Conservation (phyloP, 2,797 vertebrate genomes). For the Hybognathus amarus region DNA sequence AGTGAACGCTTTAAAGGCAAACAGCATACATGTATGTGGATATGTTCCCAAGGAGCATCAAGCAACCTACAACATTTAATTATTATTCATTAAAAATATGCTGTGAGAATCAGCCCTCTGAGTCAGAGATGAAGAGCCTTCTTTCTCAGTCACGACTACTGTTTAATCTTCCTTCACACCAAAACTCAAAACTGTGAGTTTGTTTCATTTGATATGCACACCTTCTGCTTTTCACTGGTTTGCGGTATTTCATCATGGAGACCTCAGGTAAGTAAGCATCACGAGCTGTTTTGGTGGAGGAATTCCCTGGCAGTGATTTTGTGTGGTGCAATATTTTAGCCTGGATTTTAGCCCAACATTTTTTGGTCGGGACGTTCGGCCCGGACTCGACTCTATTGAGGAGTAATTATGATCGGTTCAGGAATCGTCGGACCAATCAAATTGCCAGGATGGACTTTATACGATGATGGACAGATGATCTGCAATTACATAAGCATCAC, state of each 20-base stretch:
- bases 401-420: too few relatives aligned
- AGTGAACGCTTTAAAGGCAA: constrained; percentile 1
- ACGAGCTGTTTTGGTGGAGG: not conserved
- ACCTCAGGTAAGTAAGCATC: not conserved
- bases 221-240: not conserved
- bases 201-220: not conserved
- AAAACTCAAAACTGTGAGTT: not conserved
- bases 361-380: too few relatives aligned
- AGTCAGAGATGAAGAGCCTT: constrained; percentile 18
- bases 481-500: too few relatives aligned
- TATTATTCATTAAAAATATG: constrained; percentile 18
- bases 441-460: too few relatives aligned
- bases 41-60: not conserved
- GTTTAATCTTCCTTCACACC: not conserved
- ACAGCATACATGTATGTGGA: too few relatives aligned
- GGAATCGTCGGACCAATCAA: too few relatives aligned
- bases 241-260: not conserved
- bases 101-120: not conserved
- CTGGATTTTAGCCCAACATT: too few relatives aligned
- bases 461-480: too few relatives aligned
- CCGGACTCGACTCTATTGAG: too few relatives aligned
- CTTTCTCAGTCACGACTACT: not conserved
- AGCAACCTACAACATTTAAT: not conserved
- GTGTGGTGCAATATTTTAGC: not conserved
- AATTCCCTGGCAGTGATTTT: not conserved